Conservation (phyloP, 2,113 vertebrate species). For the Jaculus jaculus region DNA sequence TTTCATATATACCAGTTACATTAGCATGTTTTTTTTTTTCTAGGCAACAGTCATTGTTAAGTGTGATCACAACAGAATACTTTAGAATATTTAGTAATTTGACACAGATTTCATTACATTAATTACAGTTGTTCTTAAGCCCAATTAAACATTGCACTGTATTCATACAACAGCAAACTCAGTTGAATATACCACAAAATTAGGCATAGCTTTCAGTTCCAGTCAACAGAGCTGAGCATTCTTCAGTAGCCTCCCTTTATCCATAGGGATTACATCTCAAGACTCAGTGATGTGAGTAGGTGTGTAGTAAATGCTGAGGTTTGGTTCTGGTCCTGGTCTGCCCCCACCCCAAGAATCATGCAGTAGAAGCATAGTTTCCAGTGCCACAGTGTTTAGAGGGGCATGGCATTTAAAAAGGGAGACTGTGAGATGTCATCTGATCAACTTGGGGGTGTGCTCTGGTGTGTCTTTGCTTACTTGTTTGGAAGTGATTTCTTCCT, state of each 20-base stretch:
- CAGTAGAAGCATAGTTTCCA: not conserved
- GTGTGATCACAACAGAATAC: constrained; percentile 18
- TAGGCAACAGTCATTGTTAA: constrained; percentile 8
- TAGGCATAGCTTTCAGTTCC: not conserved
- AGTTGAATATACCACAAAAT: not conserved
- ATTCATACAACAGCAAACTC: not conserved
- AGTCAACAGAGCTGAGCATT: fast-evolving
- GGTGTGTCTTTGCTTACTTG: not conserved
- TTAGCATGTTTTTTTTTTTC: not conserved
- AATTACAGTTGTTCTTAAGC: not conserved
- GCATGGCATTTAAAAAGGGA: not conserved
- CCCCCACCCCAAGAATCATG: not conserved
- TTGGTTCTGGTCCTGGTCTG: fast-evolving
- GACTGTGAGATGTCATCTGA: not conserved
- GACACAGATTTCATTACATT: not conserved
- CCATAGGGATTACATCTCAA: fast-evolving
- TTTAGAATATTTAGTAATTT: constrained; percentile 31
- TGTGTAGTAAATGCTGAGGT: no score
- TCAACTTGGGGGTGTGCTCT: fast-evolving
- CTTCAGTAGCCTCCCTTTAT: not conserved
- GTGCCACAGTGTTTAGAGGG: no score
- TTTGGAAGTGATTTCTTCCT: not conserved
- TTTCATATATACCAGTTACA: not conserved
- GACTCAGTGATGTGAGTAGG: not conserved
- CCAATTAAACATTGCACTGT: not conserved